Evolutionary conservation across 2,113 vertebrate genomes (phyloP), one percentile per base, ranked within the genome.

Genomic region (Lipotes vexillifer): DNA sequence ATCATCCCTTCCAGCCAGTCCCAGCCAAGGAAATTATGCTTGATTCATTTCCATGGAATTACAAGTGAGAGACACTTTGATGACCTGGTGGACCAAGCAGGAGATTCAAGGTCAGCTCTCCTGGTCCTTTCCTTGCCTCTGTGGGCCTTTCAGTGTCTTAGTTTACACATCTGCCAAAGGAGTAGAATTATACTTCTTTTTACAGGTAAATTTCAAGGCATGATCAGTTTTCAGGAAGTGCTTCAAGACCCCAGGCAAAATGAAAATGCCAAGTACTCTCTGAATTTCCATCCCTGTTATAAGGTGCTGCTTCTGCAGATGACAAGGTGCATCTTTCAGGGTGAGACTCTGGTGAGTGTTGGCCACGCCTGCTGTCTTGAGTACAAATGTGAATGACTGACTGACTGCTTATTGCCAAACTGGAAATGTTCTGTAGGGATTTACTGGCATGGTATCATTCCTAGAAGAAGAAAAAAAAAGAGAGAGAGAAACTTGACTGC

Each of bases 391-490:
- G 99, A 99, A 99, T 98, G 98, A 98, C 38, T 96, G 95, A 98
- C 96, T 98, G 95, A 98, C 97, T 99, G 98, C 98, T 99, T 99
- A 99, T 99, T 99, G 99, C 99, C 99, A 99, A 99, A 99, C 99
- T 99, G 99, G 99, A 99, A 99, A 99, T 98, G 98, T 99, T 99
- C 99, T 94, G 99, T 99, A 99, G 99, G 99, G 99, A 99, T 98
- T 99, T 98, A 99, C 99, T 99, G 99, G 98, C 98, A 98, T 98
- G 98, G 98, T 98, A 98, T 97, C 99, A 99, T 99, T 99, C 98
- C 99, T 99, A 99, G 98, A 98, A 98, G 97, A 98, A 97, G 97
- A 97, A 94, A 98, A 97, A 95, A 99, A 94, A 18, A 74, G 69
- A 95, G 38, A 38, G 17, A 96, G 61, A 97, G 86, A 98, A 99